Percentiles rank a stretch among this genome's conserved stretches.
phyloP scores from a whole-genome alignment of 2,797 vertebrate genomes.

The Dendrocincla fuliginosa region DNA sequence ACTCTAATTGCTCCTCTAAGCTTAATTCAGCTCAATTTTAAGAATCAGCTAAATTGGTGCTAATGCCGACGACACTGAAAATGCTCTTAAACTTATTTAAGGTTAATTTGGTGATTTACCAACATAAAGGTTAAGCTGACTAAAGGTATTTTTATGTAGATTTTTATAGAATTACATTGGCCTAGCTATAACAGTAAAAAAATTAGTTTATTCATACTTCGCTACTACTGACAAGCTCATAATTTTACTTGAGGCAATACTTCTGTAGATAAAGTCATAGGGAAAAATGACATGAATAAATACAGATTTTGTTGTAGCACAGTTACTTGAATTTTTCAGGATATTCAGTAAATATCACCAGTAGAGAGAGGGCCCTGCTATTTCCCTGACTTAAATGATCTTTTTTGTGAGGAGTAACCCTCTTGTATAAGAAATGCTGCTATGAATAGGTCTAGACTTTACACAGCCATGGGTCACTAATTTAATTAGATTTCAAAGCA shows the following conservation, averaged over 20 bases:
- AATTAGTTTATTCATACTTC: background rate
- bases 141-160: background rate
- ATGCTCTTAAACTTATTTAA: background rate
- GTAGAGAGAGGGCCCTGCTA: background rate
- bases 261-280: background rate
- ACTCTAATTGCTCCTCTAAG: background rate
- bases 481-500: slow-evolving; percentile 75
- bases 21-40: background rate
- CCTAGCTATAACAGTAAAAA: background rate
- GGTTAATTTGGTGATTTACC: slow-evolving; percentile 16
- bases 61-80: slow-evolving; percentile 1
- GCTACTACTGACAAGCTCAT: background rate
- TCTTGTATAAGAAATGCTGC: slow-evolving; percentile 34
- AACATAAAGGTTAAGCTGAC: background rate
- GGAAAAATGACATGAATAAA: background rate
- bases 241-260: background rate
- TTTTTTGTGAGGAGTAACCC: slow-evolving; percentile 17
- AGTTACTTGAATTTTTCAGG: background rate
- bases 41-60: slow-evolving; percentile 14
- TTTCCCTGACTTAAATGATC: background rate
- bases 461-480: slow-evolving; percentile 72
- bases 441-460: slow-evolving; percentile 73
- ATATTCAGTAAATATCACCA: background rate
- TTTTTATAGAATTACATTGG: background rate
- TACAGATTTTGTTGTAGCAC: background rate